Evolutionary conservation across 2,797 vertebrate genomes (phyloP).

Genomic region (Artibeus jamaicensis): DNA sequence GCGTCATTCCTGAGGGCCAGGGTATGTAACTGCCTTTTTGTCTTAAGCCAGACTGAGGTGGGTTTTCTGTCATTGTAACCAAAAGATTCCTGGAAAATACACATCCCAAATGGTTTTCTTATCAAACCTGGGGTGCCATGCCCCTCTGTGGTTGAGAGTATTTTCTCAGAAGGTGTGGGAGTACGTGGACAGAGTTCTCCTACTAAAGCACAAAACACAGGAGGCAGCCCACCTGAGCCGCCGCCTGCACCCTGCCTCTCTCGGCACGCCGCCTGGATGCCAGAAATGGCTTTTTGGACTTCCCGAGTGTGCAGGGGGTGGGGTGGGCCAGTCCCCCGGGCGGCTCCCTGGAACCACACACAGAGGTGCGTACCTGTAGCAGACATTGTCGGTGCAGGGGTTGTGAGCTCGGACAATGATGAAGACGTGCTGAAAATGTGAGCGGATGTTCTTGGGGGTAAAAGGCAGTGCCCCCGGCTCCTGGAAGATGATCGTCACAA

Average conservation of each 20-base stretch:
- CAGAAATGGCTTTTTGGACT: background rate
- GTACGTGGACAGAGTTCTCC: background rate
- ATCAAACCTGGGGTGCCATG: background rate
- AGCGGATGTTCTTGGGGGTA: constrained; percentile 94
- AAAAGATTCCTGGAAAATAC: background rate
- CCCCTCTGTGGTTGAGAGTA: background rate
- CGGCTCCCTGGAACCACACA: background rate
- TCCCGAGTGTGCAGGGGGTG: accelerated
- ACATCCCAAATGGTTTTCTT: background rate
- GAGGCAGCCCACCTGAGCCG: background rate
- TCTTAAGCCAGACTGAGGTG: background rate
- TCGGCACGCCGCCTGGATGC: accelerated
- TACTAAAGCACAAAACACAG: background rate
- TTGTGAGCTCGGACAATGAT: constrained; percentile 93
- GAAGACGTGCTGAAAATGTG: constrained; percentile 97
- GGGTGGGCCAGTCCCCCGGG: accelerated
- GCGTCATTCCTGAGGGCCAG: background rate
- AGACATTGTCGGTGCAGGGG: constrained; percentile 91
- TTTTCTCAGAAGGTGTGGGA: background rate
- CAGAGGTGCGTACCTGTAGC: constrained; percentile 88
- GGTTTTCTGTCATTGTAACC: background rate
- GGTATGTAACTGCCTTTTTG: background rate
- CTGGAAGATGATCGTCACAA: constrained; percentile 98
- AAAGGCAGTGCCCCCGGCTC: constrained; percentile 94
- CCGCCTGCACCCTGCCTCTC: accelerated